Percentiles rank a stretch among this genome's conserved stretches.
Conservation (phyloP, 1,140 invertebrate species). For the Calephelis virginiensis region DNA sequence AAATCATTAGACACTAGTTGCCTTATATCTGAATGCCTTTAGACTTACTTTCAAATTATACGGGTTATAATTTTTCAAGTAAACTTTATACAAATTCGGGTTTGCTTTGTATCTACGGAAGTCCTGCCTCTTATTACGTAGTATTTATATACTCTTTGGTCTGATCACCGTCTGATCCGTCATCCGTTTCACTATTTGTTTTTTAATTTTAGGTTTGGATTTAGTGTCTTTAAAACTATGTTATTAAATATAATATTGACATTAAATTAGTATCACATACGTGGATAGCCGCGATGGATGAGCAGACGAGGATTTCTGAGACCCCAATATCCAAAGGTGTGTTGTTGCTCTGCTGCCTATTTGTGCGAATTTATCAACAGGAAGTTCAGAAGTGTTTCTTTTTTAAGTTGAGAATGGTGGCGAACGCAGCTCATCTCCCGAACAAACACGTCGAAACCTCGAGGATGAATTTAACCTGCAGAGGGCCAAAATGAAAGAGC, state of each 20-base stretch:
- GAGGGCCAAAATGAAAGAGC: constrained; percentile 93
- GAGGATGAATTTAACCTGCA: constrained; percentile 93
- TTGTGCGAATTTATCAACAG: constrained; percentile 34
- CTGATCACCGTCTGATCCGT: constrained; percentile 27
- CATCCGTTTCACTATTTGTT: constrained; percentile 30
- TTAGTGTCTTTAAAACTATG: constrained; percentile 21
- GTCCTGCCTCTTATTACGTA: too few relatives aligned
- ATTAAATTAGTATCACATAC: constrained; percentile 17
- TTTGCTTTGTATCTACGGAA: too few relatives aligned
- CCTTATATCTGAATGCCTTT: too few relatives aligned
- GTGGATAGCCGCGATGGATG: constrained; percentile 34
- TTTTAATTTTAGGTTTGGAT: constrained; percentile 22
- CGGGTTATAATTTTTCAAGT: too few relatives aligned
- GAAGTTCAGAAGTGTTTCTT: constrained; percentile 61
- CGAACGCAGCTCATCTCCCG: constrained; percentile 39
- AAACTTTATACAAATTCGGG: too few relatives aligned
- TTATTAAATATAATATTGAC: constrained; percentile 13
- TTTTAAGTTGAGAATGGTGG: constrained; percentile 61
- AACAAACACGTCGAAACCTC: constrained; percentile 76
- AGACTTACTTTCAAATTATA: too few relatives aligned
- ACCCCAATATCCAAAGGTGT: constrained; percentile 58
- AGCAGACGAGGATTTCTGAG: constrained; percentile 46
- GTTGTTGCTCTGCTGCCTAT: constrained; percentile 41
- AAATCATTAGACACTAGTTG: too few relatives aligned
- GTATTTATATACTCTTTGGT: too few relatives aligned